phyloP scores from a whole-genome alignment of 2,888 invertebrate genomes.

The Xestia rhomboidea region DNA sequence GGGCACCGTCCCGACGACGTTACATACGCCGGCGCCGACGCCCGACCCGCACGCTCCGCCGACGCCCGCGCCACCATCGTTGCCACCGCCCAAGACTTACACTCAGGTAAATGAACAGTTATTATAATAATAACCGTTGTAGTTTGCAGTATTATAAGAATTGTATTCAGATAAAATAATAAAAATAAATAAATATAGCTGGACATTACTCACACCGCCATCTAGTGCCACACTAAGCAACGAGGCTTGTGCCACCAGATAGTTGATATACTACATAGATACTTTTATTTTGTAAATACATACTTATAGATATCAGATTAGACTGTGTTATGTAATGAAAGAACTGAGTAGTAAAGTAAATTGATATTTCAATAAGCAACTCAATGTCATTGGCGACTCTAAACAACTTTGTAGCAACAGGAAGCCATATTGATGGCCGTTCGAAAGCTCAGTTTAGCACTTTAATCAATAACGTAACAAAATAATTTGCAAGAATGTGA shows the following conservation, averaged over 20 bases:
- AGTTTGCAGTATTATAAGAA: background rate
- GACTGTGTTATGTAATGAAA: background rate
- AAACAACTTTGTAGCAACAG: background rate
- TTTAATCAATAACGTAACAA: background rate
- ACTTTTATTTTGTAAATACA: no score
- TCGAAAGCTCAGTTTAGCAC: background rate
- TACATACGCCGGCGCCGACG: constrained; percentile 90
- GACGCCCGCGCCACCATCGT: constrained; percentile 86
- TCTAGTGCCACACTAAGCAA: no score
- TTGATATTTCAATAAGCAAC: background rate
- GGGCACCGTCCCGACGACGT: constrained; percentile 81
- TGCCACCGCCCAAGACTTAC: constrained; percentile 82
- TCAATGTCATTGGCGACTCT: background rate
- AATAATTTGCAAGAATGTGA: background rate
- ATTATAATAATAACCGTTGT: background rate
- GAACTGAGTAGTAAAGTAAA: background rate
- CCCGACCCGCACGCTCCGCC: constrained; percentile 87
- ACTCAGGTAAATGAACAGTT: constrained; percentile 77
- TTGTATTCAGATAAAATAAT: no score
- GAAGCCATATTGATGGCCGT: background rate
- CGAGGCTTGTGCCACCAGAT: no score
- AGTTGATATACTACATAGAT: no score
- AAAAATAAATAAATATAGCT: no score
- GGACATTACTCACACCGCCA: no score
- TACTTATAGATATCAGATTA: background rate